Evolutionary conservation across 1,140 invertebrate genomes (phyloP).

Genomic region (Drosophila grimshawi): DNA sequence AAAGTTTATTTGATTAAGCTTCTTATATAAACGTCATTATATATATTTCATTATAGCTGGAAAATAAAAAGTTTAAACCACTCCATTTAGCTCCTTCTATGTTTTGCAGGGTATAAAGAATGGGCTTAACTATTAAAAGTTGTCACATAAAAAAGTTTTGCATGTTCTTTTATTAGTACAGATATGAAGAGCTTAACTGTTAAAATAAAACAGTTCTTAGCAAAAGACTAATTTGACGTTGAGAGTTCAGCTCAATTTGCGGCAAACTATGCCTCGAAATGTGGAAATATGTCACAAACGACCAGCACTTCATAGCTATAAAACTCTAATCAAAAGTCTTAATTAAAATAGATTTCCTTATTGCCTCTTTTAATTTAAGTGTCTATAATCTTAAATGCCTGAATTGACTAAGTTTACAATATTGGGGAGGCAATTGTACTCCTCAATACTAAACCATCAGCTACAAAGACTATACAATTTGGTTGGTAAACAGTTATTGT

Average conservation of each 20-base stretch:
- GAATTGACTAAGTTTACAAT: no score
- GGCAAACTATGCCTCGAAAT: not conserved
- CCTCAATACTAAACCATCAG: no score
- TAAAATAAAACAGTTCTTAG: constrained; percentile 32
- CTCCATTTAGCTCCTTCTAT: not conserved
- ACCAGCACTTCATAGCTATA: not conserved
- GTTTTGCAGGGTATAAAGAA: constrained; percentile 14
- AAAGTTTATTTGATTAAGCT: no score
- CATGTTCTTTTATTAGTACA: constrained; percentile 56
- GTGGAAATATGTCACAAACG: not conserved
- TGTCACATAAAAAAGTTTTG: constrained; percentile 38
- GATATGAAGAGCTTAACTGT: constrained; percentile 56
- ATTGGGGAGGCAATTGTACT: not conserved
- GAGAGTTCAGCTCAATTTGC: not conserved
- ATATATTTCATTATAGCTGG: no score
- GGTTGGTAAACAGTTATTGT: not conserved
- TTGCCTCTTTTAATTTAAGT: no score
- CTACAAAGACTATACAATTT: not conserved
- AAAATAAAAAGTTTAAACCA: not conserved
- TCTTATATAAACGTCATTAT: no score
- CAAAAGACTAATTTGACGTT: constrained; percentile 1
- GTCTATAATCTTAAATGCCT: no score
- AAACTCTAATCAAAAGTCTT: no score
- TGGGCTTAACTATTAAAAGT: constrained; percentile 18
- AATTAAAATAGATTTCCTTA: no score